These are phyloP conservation scores for Plotosus lineatus DNA, from an alignment of 2,113 vertebrate genomes.

Conservation along the genomic window DNA sequence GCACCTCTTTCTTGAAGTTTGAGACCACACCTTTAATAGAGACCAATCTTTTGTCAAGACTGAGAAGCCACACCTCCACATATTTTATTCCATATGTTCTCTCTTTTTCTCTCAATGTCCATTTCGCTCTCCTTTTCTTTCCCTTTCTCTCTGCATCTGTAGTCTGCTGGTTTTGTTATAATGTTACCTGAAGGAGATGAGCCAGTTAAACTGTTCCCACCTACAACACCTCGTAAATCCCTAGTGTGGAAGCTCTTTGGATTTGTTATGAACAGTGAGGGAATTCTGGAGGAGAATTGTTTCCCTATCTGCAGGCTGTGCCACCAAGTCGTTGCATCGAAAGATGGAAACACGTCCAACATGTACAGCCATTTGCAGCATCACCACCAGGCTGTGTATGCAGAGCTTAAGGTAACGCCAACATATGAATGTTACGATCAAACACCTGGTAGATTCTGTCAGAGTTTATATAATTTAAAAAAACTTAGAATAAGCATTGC, in stretches of 20 bases:
- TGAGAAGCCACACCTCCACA: not conserved
- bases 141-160: not conserved
- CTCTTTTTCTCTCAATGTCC: not conserved
- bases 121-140: not conserved
- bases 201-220: conserved; percentile 16
- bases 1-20: not conserved
- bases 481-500: not conserved
- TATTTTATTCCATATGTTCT: not conserved
- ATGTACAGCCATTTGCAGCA: conserved; percentile 44
- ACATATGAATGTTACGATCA: not conserved
- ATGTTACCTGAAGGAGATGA: not conserved
- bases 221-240: conserved; percentile 20
- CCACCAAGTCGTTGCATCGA: conserved; percentile 25
- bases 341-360: conserved; percentile 41
- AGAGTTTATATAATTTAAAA: too few relatives aligned
- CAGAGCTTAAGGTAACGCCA: conserved; percentile 26
- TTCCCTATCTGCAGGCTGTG: conserved; percentile 46
- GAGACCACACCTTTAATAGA: not conserved
- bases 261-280: conserved; percentile 20
- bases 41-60: too few relatives aligned
- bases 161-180: not conserved
- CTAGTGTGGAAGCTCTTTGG: conserved; percentile 42
- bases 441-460: not conserved
- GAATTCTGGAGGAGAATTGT: conserved; percentile 32
- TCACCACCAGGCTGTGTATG: conserved; percentile 32